Percentiles rank a stretch among this genome's conserved stretches.
Evolutionary conservation across 2,113 vertebrate species (phyloP).

Genomic region (Eulemur rufifrons): DNA sequence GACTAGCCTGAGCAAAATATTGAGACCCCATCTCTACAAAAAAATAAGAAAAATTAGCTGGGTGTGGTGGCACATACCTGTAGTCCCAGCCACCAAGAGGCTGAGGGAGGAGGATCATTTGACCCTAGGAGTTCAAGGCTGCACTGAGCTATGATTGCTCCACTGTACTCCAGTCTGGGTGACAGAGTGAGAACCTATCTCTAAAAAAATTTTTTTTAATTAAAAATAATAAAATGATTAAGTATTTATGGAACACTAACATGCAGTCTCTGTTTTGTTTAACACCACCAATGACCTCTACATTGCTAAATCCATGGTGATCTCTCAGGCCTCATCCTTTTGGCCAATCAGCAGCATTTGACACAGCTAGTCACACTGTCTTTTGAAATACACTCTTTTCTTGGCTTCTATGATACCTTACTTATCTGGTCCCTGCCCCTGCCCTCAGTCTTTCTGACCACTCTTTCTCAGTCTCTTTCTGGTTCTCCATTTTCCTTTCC

Average conservation of each 20-base stretch:
- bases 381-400: background rate
- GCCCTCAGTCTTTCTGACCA: background rate
- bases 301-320: background rate
- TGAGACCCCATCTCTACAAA: too few species aligned
- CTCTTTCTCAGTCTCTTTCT: background rate
- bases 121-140: too few species aligned
- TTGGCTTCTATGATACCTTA: background rate
- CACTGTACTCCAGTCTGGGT: too few species aligned
- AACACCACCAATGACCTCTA: background rate
- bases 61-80: too few species aligned
- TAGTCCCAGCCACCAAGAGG: too few species aligned
- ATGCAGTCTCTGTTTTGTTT: background rate
- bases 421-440: background rate
- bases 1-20: too few species aligned
- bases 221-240: background rate
- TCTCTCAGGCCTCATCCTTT: background rate
- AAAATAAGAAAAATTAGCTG: too few species aligned
- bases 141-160: too few species aligned
- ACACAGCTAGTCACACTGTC: background rate
- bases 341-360: background rate
- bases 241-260: background rate
- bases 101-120: too few species aligned
- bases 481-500: background rate
- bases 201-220: too few species aligned
- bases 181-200: too few species aligned